These are phyloP conservation scores for Stegodyphus dumicola DNA, from an alignment of 1,140 invertebrate species.

Conservation along the genomic window DNA sequence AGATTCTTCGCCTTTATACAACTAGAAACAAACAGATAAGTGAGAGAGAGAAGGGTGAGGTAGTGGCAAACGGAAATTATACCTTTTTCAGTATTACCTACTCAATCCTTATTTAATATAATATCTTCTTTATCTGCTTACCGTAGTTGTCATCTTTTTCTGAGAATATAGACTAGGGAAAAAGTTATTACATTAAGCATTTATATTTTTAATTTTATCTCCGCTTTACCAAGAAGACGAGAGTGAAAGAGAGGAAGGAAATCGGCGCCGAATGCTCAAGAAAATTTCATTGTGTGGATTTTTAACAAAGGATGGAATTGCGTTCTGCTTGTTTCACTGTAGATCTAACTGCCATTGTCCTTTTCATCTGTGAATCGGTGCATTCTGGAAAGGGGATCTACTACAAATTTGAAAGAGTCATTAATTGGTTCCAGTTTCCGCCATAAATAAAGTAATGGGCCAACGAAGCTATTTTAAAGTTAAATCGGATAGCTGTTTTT, in stretches of 20 bases:
- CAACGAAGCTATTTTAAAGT: too few relatives aligned
- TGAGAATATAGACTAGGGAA: neutral
- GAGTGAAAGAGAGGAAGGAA: neutral
- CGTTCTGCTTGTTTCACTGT: constrained; percentile 33
- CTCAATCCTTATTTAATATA: constrained; percentile 54
- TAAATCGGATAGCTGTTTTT: too few relatives aligned
- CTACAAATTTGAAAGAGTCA: neutral
- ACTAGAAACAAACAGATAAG: constrained; percentile 36
- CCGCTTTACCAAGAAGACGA: neutral
- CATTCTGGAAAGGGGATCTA: neutral
- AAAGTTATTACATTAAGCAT: constrained; percentile 53
- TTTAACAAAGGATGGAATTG: constrained; percentile 33
- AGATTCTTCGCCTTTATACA: constrained; percentile 31
- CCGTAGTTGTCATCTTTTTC: constrained; percentile 42
- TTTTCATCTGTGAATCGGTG: constrained; percentile 8
- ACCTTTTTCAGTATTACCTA: constrained; percentile 10
- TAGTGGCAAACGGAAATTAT: constrained; percentile 46
- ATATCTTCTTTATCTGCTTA: constrained; percentile 29
- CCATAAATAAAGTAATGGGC: too few relatives aligned
- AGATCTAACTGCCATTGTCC: constrained; percentile 32
- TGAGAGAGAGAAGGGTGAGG: neutral
- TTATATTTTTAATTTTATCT: constrained; percentile 57
- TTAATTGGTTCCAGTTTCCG: too few relatives aligned
- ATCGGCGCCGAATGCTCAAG: constrained; percentile 57
- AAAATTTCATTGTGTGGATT: constrained; percentile 54